phyloP scores from a whole-genome alignment of 2,113 vertebrate species.

The Rhinopomastus cyanomelas region DNA sequence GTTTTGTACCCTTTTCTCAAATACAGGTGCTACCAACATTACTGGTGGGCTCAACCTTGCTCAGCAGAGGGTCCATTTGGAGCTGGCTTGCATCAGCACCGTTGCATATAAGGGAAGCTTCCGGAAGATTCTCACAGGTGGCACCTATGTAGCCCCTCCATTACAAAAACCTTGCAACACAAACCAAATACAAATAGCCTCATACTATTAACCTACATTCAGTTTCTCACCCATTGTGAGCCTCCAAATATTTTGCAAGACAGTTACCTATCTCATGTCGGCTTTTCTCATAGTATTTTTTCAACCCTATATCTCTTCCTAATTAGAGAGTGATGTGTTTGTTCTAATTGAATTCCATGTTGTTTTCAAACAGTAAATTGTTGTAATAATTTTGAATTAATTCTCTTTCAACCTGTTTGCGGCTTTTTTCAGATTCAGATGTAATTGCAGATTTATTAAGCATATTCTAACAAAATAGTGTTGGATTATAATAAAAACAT shows the following conservation, averaged over 20 bases:
- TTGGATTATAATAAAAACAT: neutral
- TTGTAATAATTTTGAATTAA: constrained; percentile 31
- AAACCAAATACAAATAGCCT: neutral
- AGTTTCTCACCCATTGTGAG: neutral
- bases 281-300: neutral
- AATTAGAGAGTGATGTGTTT: neutral
- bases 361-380: neutral
- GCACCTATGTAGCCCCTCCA: accelerated
- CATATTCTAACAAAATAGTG: neutral
- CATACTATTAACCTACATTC: neutral
- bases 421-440: constrained; percentile 12
- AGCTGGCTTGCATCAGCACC: too few species aligned
- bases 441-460: constrained; percentile 23
- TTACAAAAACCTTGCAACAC: neutral
- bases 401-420: constrained; percentile 21
- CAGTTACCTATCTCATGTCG: neutral
- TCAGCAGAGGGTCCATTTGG: neutral
- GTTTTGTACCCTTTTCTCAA: neutral
- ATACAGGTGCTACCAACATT: neutral
- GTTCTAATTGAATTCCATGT: neutral
- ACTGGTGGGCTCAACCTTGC: neutral
- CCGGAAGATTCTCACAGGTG: neutral
- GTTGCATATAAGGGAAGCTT: neutral
- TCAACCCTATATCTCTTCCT: neutral
- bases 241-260: neutral